A percentile compares a stretch with the other conserved stretches of the same genome.
Evolutionary conservation across 1,140 invertebrate genomes (phyloP).

Genomic region (Drosophila virilis): DNA sequence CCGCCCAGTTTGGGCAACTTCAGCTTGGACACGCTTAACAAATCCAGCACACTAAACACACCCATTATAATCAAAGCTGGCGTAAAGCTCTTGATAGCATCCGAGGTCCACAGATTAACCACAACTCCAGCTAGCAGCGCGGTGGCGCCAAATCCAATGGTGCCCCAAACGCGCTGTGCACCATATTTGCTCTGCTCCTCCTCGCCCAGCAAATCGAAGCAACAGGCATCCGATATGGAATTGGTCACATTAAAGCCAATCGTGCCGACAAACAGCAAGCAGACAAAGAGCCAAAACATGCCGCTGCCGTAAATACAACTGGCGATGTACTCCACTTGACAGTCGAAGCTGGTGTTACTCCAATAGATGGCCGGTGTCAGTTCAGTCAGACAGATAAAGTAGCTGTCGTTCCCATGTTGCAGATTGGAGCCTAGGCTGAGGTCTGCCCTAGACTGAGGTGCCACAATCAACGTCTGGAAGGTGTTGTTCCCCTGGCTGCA

Average conservation of each 20-base stretch:
- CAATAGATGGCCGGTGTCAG: neutral
- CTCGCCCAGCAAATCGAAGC: slow-evolving; percentile 91
- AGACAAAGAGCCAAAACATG: slow-evolving; percentile 90
- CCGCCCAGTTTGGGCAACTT: slow-evolving; percentile 88
- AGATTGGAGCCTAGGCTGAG: slow-evolving; percentile 50
- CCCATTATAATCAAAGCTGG: slow-evolving; percentile 89
- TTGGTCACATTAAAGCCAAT: slow-evolving; percentile 91
- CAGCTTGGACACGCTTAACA: slow-evolving; percentile 87
- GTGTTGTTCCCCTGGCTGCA: slow-evolving; percentile 34
- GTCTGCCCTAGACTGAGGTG: neutral
- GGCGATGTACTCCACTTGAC: slow-evolving; percentile 36
- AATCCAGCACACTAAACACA: slow-evolving; percentile 87
- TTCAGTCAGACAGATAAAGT: slow-evolving; percentile 44
- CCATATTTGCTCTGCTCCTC: slow-evolving; percentile 88
- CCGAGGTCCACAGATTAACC: slow-evolving; percentile 86
- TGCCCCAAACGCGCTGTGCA: slow-evolving; percentile 91
- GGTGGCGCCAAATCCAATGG: slow-evolving; percentile 89
- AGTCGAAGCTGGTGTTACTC: slow-evolving; percentile 15
- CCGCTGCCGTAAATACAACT: slow-evolving; percentile 85
- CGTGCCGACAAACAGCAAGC: slow-evolving; percentile 89
- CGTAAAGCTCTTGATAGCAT: slow-evolving; percentile 87
- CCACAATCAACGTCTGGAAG: slow-evolving; percentile 39
- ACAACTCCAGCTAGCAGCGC: slow-evolving; percentile 88
- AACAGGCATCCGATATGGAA: slow-evolving; percentile 91
- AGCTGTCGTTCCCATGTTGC: slow-evolving; percentile 44